A percentile compares a stretch with the other conserved stretches of the same genome.
Evolutionary conservation across 2,797 vertebrate species (phyloP).

Genomic region (Lutjanus argentimaculatus): DNA sequence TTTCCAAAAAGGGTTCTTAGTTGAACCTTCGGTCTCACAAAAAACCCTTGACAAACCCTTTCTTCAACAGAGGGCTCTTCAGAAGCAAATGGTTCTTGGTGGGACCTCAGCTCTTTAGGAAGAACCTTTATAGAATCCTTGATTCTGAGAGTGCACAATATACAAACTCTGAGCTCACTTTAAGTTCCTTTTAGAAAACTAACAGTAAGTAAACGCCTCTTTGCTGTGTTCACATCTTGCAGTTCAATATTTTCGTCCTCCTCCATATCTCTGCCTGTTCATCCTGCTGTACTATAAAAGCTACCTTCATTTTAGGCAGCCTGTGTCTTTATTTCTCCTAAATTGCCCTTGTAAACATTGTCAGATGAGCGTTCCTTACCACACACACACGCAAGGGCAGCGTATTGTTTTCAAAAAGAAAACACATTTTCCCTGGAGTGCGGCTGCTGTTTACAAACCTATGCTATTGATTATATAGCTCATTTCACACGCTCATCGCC

Average conservation of each 20-base stretch:
- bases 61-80: too few species aligned
- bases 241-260: constrained; percentile 28
- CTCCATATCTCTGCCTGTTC: constrained; percentile 35
- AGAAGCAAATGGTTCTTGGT: too few species aligned
- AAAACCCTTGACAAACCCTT: too few species aligned
- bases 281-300: constrained; percentile 48
- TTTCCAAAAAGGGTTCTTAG: too few species aligned
- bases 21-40: too few species aligned
- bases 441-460: constrained; percentile 92
- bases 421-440: constrained; percentile 86
- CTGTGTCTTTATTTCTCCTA: constrained; percentile 75
- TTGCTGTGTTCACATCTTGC: constrained; percentile 15
- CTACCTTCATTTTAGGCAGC: constrained; percentile 48
- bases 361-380: constrained; percentile 71
- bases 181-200: constrained; percentile 22
- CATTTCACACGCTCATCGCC: constrained; percentile 95
- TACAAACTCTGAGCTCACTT: constrained; percentile 7
- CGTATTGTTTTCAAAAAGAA: constrained; percentile 85
- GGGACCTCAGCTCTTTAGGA: too few species aligned
- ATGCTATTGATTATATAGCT: constrained; percentile 95
- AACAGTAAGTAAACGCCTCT: constrained; percentile 23
- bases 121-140: too few species aligned
- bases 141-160: too few species aligned
- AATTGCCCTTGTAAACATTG: constrained; percentile 82
- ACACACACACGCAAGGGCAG: constrained; percentile 32